Percentiles rank a stretch among this genome's conserved stretches.
These are phyloP conservation scores for Orcinus orca DNA, from an alignment of 2,113 vertebrate species.

Conservation along the genomic window DNA sequence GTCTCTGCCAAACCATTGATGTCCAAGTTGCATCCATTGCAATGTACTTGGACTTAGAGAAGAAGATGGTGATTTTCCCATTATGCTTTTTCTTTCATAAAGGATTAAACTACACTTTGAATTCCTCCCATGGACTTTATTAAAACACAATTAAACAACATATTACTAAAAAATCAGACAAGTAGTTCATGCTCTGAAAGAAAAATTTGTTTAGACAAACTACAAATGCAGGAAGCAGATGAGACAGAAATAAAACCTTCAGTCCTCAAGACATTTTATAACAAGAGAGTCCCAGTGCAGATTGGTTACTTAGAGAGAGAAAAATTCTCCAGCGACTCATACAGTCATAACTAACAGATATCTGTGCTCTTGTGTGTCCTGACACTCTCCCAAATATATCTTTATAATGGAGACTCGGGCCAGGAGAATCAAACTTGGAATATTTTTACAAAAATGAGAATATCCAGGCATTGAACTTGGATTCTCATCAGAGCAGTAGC, in stretches of 20 bases:
- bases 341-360: slow-evolving; percentile 1
- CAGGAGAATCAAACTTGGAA: neutral
- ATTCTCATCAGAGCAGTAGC: neutral
- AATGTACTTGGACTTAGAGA: neutral
- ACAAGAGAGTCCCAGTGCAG: neutral
- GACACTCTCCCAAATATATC: slow-evolving; percentile 40
- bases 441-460: slow-evolving; percentile 17
- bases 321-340: slow-evolving; percentile 3
- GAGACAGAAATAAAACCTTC: slow-evolving; percentile 49
- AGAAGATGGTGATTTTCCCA: neutral
- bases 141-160: neutral
- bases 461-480: neutral
- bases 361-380: neutral
- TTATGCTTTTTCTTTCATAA: neutral
- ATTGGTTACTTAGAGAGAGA: slow-evolving; percentile 20
- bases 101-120: neutral
- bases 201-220: slow-evolving; percentile 33
- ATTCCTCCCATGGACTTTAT: neutral
- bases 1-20: neutral
- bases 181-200: neutral
- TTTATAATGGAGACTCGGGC: neutral
- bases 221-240: slow-evolving; percentile 30
- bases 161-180: neutral
- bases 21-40: neutral
- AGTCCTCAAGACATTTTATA: neutral